Conservation (phyloP, 1,140 invertebrate species). For the Nasonia vitripennis region DNA sequence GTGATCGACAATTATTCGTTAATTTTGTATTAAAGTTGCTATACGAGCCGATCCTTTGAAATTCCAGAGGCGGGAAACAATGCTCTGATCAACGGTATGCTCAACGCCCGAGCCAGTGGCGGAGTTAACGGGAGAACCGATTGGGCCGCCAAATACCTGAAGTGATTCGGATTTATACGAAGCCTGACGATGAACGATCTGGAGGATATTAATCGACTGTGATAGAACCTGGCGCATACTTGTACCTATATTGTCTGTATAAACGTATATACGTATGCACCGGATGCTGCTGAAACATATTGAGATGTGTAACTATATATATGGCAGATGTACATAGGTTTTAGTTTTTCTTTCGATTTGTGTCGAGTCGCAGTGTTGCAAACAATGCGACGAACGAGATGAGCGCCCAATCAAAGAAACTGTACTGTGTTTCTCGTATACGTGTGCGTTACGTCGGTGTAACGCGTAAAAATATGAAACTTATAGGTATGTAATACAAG, state of each 20-base stretch:
- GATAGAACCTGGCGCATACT: constrained; percentile 26
- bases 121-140: constrained; percentile 77
- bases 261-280: background rate
- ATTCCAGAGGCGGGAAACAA: constrained; percentile 65
- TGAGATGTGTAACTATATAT: background rate
- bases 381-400: background rate
- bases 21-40: too few relatives aligned
- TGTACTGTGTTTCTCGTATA: background rate
- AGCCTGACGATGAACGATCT: background rate
- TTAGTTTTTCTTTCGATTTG: background rate
- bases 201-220: constrained; percentile 35
- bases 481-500: background rate
- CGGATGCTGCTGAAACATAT: background rate
- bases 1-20: background rate
- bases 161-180: constrained; percentile 18
- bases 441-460: background rate
- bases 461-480: too few relatives aligned
- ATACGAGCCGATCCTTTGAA: too few relatives aligned
- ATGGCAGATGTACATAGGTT: background rate
- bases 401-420: background rate
- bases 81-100: constrained; percentile 64
- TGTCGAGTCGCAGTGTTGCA: background rate
- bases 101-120: constrained; percentile 69
- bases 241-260: background rate
- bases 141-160: constrained; percentile 79